Base-by-base conservation (phyloP, 1,140 invertebrate genomes). In the Aphidius ervi region DNA sequence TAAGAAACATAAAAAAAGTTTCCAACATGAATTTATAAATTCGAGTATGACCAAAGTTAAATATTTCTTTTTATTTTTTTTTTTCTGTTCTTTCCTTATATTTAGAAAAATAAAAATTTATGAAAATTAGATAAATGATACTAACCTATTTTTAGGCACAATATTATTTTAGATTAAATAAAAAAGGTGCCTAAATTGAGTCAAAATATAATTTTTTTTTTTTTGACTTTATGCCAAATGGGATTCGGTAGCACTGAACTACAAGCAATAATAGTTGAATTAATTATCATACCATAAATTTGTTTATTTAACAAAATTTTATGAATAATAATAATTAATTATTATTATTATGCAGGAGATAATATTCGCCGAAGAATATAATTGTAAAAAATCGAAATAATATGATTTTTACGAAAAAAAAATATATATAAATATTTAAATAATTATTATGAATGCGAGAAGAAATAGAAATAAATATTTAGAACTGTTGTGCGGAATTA, bases 231-330 rank as follows among this genome's bases (percentile, higher is more conserved):
- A 77, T 75, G 74, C 73, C 73, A 77, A 77, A 78, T 68, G 67
- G 59, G 73, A 71, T 73, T 70, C 68, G 70, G 64, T 68, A 74
- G 66, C 68, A 74, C 69, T 74, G 73, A 72, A 70, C 64, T 68
- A 71, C 59, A 78, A 79, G 76, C 75, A 78, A 77, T 77, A 78
- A 74, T 74, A 71, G 69, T 65, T 62, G 56, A 68, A 16, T 16
- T 16, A 16, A 16, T 16, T 16, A 16, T 16, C 16, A 16, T 16
- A 16, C 16, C 9, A 16, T 9, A 42, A 23, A 49, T 40, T 10
- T 42, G 42, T 40, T 55, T 41, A 37, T 55, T 45, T 49, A 43
- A 52, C 20, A 56, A 49, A 56, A 16, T 62, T 50, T 39, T 31
- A 31, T 31, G 2, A 31, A 3, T 31, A 31, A 31, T 31, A 31